These are phyloP conservation scores for Triplophysa siluroides DNA, from an alignment of 2,113 vertebrate species.

Conservation along the genomic window DNA sequence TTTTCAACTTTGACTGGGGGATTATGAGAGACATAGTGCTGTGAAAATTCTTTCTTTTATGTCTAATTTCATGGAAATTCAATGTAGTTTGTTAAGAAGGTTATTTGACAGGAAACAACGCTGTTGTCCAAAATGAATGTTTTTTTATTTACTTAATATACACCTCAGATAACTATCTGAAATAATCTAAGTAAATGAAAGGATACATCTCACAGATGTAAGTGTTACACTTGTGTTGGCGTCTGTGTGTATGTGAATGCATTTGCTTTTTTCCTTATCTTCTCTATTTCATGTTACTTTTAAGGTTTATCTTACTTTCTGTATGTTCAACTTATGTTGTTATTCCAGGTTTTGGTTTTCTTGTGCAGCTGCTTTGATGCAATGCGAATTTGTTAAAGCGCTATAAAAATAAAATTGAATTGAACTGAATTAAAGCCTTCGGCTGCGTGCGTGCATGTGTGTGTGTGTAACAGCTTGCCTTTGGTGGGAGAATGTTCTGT, in stretches of 20 bases:
- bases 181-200: conserved; percentile 12
- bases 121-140: conserved; percentile 29
- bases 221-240: no score
- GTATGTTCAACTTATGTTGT: no score
- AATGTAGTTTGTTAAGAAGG: conserved; percentile 19
- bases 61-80: background rate
- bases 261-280: no score
- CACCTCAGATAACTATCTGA: conserved; percentile 38
- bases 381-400: no score
- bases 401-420: no score
- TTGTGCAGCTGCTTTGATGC: no score
- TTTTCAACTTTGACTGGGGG: conserved; percentile 17
- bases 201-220: background rate
- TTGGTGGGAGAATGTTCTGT: conserved; percentile 11
- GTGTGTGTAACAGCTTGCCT: conserved; percentile 33
- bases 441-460: background rate
- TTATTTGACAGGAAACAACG: conserved; percentile 38
- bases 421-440: background rate
- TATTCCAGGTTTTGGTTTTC: no score
- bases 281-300: no score
- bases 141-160: conserved; percentile 26
- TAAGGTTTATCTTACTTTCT: no score
- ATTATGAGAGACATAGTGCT: conserved; percentile 26
- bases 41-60: conserved; percentile 18
- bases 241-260: no score